Percentiles rank a stretch among this genome's conserved stretches.
These are phyloP conservation scores for Drosophila paranaensis DNA, from an alignment of 2,888 invertebrate species.

Conservation along the genomic window DNA sequence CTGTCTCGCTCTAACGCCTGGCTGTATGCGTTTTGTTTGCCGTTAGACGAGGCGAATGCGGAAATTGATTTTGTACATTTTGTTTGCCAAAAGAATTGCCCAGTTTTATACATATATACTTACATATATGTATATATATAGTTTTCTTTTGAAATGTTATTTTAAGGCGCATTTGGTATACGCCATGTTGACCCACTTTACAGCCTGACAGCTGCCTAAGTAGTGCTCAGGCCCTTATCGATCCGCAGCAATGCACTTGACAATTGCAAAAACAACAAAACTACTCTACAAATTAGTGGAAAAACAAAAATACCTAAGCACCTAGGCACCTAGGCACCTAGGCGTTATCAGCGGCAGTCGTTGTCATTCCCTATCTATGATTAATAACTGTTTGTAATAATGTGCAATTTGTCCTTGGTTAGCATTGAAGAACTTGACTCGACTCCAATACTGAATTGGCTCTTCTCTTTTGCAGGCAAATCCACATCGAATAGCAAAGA, in stretches of 20 bases:
- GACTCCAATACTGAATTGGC: conserved; percentile 14
- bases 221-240: conserved; percentile 50
- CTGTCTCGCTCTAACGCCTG: conserved; percentile 23
- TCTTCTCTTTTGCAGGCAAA: conserved; percentile 86
- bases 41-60: conserved; percentile 48
- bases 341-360: conserved; percentile 36
- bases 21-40: conserved; percentile 46
- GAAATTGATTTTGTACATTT: conserved; percentile 38
- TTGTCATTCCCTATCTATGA: conserved; percentile 27
- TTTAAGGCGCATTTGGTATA: background rate
- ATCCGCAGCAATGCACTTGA: conserved; percentile 24
- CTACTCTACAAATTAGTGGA: conserved; percentile 28
- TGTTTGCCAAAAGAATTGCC: conserved; percentile 36
- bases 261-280: conserved; percentile 12
- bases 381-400: conserved; percentile 21
- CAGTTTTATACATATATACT: background rate
- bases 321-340: background rate
- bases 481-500: conserved; percentile 85
- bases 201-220: conserved; percentile 30
- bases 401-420: conserved; percentile 25
- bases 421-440: background rate
- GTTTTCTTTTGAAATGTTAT: background rate
- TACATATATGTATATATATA: background rate
- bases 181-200: conserved; percentile 53
- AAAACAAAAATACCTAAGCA: conserved; percentile 25